These are phyloP conservation scores for Chunga burmeisteri DNA, from an alignment of 2,113 vertebrate genomes.

Conservation along the genomic window DNA sequence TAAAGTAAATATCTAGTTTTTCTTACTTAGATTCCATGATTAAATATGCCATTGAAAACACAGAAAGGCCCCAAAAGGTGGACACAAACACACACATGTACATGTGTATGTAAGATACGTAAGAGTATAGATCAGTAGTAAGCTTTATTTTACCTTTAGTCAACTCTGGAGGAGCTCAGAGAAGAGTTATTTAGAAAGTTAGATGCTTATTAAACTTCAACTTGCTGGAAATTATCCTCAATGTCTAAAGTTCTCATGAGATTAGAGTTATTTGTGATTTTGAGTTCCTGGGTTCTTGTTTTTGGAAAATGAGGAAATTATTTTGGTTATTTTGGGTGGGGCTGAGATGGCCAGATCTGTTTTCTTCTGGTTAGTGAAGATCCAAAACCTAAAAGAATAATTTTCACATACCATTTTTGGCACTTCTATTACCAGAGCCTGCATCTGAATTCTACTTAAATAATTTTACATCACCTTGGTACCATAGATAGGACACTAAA, in stretches of 20 bases:
- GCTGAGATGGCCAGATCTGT: neutral
- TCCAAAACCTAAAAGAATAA: neutral
- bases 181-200: neutral
- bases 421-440: neutral
- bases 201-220: neutral
- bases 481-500: rapidly evolving
- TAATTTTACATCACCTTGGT: neutral
- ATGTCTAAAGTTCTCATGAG: neutral
- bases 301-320: neutral
- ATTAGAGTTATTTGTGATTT: neutral
- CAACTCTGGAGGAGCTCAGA: neutral
- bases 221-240: neutral
- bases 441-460: neutral
- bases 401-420: neutral
- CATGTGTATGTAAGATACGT: rapidly evolving
- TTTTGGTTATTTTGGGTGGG: neutral
- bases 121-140: rapidly evolving
- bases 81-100: neutral
- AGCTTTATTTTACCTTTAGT: neutral
- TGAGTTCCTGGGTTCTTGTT: neutral
- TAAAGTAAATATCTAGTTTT: neutral
- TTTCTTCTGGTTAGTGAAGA: neutral
- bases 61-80: neutral
- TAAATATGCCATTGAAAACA: neutral
- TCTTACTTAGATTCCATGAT: neutral